Conservation (phyloP, 2,113 vertebrate genomes). For the Andinoacara biseriatus region DNA sequence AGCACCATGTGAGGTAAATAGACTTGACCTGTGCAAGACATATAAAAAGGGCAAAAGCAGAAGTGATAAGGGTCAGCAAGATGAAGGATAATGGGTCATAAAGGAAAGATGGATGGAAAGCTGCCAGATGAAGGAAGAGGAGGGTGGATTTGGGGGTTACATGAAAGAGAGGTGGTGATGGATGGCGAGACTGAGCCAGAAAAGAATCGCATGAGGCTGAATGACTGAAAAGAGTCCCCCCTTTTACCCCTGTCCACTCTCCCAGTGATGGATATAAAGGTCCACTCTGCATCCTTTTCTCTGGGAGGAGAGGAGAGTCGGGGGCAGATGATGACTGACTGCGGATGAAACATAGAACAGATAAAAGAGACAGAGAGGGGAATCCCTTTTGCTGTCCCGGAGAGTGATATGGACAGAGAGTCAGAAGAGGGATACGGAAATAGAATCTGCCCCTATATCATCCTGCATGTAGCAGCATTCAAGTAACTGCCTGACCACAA, state of each 20-base stretch:
- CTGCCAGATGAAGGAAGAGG: slow-evolving; percentile 32
- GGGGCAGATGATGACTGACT: slow-evolving; percentile 33
- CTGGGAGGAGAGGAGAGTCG: background rate
- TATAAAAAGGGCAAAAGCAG: slow-evolving; percentile 19
- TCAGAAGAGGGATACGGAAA: slow-evolving; percentile 3
- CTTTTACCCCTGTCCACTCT: background rate
- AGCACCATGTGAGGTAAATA: slow-evolving; percentile 36
- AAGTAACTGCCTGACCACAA: slow-evolving; percentile 7
- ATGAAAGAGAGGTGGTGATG: slow-evolving; percentile 18
- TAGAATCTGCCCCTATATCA: slow-evolving; percentile 19
- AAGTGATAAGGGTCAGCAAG: slow-evolving; percentile 35
- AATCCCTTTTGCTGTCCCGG: slow-evolving; percentile 21
- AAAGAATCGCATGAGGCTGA: slow-evolving; percentile 24
- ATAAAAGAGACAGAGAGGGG: slow-evolving; percentile 21
- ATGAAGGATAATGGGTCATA: slow-evolving; percentile 44
- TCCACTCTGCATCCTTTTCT: slow-evolving; percentile 27
- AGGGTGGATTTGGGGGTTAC: slow-evolving; percentile 38
- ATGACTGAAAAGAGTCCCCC: slow-evolving; percentile 11
- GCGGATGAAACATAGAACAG: slow-evolving; percentile 15
- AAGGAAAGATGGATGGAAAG: slow-evolving; percentile 48
- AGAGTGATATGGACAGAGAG: slow-evolving; percentile 20
- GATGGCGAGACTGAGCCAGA: slow-evolving; percentile 26
- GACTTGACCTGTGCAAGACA: slow-evolving; percentile 36
- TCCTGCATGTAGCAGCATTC: slow-evolving; percentile 7
- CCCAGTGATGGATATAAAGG: slow-evolving; percentile 39